These are phyloP conservation scores for Ascaphus truei DNA, from an alignment of 2,113 vertebrate genomes.

Conservation along the genomic window DNA sequence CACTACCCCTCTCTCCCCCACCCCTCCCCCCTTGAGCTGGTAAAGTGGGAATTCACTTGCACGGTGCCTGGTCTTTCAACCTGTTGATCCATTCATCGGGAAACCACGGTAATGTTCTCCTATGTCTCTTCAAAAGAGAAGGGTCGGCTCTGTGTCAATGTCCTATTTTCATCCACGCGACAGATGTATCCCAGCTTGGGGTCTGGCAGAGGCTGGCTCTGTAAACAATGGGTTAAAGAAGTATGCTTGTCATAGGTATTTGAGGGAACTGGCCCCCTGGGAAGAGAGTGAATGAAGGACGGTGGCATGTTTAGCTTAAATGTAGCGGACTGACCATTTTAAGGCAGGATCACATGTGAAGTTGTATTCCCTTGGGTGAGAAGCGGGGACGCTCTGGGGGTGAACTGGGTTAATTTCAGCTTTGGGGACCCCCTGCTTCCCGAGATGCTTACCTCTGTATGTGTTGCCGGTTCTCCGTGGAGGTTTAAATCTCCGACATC, in stretches of 20 bases:
- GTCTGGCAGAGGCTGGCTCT: not conserved
- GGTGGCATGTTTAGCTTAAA: too few species aligned
- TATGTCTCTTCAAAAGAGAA: not conserved
- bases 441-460: too few species aligned
- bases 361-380: too few species aligned
- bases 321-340: too few species aligned
- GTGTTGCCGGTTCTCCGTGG: too few species aligned
- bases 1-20: not conserved
- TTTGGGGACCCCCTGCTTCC: too few species aligned
- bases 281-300: too few species aligned
- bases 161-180: not conserved
- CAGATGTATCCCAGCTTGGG: slow-evolving; percentile 5
- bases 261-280: not conserved
- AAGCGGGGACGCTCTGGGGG: too few species aligned
- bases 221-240: not conserved
- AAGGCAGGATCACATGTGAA: too few species aligned
- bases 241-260: not conserved
- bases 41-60: not conserved
- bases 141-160: not conserved
- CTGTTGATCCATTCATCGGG: not conserved
- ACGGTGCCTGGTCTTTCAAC: not conserved
- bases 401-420: too few species aligned
- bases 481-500: too few species aligned
- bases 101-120: not conserved
- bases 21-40: not conserved